These are phyloP conservation scores for Panurus biarmicus DNA, from an alignment of 2,113 vertebrate species.

Conservation along the genomic window DNA sequence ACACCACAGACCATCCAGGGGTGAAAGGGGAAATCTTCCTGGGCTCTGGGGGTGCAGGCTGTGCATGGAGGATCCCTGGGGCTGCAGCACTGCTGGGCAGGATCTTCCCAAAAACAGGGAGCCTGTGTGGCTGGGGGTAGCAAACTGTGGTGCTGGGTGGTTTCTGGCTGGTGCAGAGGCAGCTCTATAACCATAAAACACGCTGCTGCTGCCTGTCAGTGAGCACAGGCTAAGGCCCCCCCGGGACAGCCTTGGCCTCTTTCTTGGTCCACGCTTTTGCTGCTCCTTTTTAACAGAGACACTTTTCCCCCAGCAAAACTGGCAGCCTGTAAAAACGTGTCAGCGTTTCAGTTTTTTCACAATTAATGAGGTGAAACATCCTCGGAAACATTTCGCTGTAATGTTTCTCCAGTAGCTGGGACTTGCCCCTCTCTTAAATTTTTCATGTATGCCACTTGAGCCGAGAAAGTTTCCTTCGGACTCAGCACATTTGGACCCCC, in stretches of 20 bases:
- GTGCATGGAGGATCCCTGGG: neutral
- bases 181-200: slow-evolving; percentile 17
- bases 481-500: slow-evolving; percentile 43
- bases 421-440: slow-evolving; percentile 40
- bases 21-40: neutral
- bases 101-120: fast-evolving
- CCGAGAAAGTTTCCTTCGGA: slow-evolving; percentile 34
- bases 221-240: neutral
- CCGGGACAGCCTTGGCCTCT: slow-evolving; percentile 14
- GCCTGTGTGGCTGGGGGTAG: neutral
- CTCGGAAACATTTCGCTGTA: slow-evolving; percentile 43
- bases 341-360: slow-evolving; percentile 57
- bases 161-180: neutral
- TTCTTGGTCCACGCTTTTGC: neutral
- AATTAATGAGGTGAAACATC: slow-evolving; percentile 65
- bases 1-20: neutral
- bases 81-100: neutral
- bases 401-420: slow-evolving; percentile 39
- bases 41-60: neutral
- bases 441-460: slow-evolving; percentile 36
- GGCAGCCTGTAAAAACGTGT: slow-evolving; percentile 54
- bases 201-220: slow-evolving; percentile 33
- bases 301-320: slow-evolving; percentile 38
- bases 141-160: neutral
- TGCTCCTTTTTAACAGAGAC: slow-evolving; percentile 24